phyloP scores from a whole-genome alignment of 2,888 invertebrate species.

The Dynastes tityus region DNA sequence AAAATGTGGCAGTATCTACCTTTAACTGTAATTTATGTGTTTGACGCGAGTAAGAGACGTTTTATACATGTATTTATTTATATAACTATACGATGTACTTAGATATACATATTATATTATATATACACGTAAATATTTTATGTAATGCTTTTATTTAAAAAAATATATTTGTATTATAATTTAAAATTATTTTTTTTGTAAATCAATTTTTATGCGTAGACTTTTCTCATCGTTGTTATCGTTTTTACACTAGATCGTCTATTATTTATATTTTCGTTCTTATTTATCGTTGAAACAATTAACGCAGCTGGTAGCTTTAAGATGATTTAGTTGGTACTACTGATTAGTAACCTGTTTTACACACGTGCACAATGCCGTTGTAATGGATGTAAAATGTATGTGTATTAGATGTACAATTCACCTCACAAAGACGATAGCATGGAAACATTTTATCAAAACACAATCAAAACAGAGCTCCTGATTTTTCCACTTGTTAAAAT shows the following conservation, averaged over 20 bases:
- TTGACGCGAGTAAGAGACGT: constrained; percentile 34
- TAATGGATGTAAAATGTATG: constrained; percentile 23
- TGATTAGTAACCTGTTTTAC: constrained; percentile 26
- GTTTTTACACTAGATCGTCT: constrained; percentile 11
- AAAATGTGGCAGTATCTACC: constrained; percentile 35
- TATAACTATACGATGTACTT: constrained; percentile 35
- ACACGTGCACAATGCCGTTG: constrained; percentile 30
- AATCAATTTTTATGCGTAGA: constrained; percentile 47
- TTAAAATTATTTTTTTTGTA: constrained; percentile 47
- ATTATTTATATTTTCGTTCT: constrained; percentile 30
- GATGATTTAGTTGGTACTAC: constrained; percentile 44
- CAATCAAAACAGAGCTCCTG: not conserved
- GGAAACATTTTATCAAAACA: not conserved
- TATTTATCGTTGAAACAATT: constrained; percentile 23
- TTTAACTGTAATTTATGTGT: constrained; percentile 35
- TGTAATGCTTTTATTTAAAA: constrained; percentile 37
- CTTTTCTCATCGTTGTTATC: constrained; percentile 45
- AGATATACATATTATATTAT: constrained; percentile 32
- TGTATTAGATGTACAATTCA: constrained; percentile 14
- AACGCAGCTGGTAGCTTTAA: constrained; percentile 54
- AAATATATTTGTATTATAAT: constrained; percentile 15
- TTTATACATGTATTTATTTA: constrained; percentile 45
- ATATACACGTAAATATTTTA: constrained; percentile 34
- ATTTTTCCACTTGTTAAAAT: not conserved
- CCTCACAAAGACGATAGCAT: constrained; percentile 2